Percentiles rank a stretch among this genome's conserved stretches.
Conservation (phyloP, 2,797 vertebrate genomes). For the Ibycter americanus region DNA sequence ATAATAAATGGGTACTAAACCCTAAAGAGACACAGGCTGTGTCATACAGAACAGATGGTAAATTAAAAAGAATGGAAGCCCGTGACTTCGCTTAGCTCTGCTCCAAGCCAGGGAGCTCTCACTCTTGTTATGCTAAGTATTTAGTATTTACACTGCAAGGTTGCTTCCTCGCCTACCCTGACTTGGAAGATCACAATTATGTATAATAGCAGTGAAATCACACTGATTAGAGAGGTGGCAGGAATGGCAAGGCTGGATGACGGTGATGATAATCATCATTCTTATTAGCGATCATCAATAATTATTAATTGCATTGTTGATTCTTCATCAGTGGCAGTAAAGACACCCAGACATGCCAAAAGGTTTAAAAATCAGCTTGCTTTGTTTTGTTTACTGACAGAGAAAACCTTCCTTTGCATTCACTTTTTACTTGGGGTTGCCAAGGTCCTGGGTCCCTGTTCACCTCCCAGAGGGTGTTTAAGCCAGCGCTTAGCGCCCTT, state of each 20-base stretch:
- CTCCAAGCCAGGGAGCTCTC: conserved; percentile 47
- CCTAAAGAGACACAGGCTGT: conserved; percentile 73
- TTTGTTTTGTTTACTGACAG: conserved; percentile 63
- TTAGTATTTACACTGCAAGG: conserved; percentile 71
- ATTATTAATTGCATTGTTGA: conserved; percentile 67
- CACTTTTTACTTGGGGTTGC: not conserved
- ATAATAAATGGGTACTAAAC: conserved; percentile 77
- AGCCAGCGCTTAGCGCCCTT: not conserved
- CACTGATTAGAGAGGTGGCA: conserved; percentile 63
- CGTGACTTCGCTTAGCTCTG: conserved; percentile 34
- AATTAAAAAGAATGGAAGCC: conserved; percentile 73
- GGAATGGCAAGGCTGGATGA: conserved; percentile 14
- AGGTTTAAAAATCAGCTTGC: conserved; percentile 51
- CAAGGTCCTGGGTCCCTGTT: not conserved
- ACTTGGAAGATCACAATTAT: conserved; percentile 68
- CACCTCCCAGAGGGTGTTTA: not conserved
- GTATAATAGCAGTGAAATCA: conserved; percentile 41
- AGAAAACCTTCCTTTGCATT: not conserved
- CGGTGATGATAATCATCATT: conserved; percentile 56
- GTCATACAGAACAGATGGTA: conserved; percentile 78
- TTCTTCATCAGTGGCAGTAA: conserved; percentile 30
- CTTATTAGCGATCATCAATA: conserved; percentile 62
- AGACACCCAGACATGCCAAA: conserved; percentile 45
- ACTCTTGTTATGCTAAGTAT: conserved; percentile 69
- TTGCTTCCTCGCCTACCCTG: conserved; percentile 38